Evolutionary conservation across 2,113 vertebrate species (phyloP).

Genomic region (Cebidichthys violaceus): DNA sequence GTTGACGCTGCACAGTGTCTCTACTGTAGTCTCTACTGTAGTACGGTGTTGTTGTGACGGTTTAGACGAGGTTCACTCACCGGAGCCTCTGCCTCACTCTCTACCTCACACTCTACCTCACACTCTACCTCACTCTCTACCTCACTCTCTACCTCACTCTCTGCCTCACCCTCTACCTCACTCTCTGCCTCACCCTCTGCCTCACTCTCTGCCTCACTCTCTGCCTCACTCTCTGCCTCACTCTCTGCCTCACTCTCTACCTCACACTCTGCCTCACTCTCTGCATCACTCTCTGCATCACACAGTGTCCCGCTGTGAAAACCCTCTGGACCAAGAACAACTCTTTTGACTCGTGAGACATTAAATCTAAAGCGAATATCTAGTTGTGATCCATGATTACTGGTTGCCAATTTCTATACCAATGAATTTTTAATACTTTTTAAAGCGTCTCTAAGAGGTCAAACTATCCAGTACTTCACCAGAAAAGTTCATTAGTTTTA

Average conservation of each 20-base stretch:
- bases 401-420: background rate
- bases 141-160: no score
- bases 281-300: no score
- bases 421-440: background rate
- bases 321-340: background rate
- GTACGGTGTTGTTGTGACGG: background rate
- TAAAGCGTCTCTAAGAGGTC: background rate
- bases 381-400: background rate
- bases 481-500: background rate
- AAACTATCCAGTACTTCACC: background rate
- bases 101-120: no score
- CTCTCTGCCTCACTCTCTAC: no score
- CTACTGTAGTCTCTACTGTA: conserved; percentile 11
- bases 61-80: background rate
- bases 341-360: background rate
- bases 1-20: background rate
- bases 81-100: no score
- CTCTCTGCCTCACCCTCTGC: no score
- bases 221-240: no score
- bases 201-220: no score
- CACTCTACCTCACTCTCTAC: no score
- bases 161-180: no score
- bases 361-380: background rate
- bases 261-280: no score
- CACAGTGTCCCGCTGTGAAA: background rate